Conservation (phyloP, 2,888 invertebrate species). For the Andrena minutula region DNA sequence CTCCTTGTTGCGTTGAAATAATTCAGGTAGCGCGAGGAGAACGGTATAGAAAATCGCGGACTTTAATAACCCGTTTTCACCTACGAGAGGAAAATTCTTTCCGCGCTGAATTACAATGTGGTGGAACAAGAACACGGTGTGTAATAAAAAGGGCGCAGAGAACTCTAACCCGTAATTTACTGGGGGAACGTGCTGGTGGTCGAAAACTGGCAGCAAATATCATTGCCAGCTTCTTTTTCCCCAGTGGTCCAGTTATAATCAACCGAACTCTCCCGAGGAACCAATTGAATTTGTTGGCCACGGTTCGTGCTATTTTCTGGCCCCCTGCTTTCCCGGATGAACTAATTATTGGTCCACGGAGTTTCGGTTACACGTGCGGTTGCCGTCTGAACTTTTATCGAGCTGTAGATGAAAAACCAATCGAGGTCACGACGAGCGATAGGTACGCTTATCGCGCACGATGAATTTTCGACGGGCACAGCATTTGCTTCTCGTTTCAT, state of each 20-base stretch:
- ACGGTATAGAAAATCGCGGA: slow-evolving; percentile 61
- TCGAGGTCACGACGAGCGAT: slow-evolving; percentile 31
- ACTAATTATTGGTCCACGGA: slow-evolving; percentile 62
- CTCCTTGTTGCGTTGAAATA: slow-evolving; percentile 61
- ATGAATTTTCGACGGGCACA: neutral
- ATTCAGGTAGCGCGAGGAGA: slow-evolving; percentile 59
- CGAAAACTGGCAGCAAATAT: slow-evolving; percentile 71
- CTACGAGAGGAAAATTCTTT: slow-evolving; percentile 70
- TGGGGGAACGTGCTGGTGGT: slow-evolving; percentile 67
- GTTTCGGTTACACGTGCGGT: slow-evolving; percentile 61
- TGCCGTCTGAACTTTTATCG: slow-evolving; percentile 54
- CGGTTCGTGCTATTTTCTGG: slow-evolving; percentile 48
- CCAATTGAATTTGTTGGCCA: slow-evolving; percentile 70
- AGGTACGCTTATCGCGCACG: neutral
- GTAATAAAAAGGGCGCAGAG: slow-evolving; percentile 63
- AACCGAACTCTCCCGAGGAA: slow-evolving; percentile 61
- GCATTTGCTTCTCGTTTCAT: neutral
- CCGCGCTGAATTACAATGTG: slow-evolving; percentile 73
- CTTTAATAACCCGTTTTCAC: slow-evolving; percentile 74
- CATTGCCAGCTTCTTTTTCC: slow-evolving; percentile 68
- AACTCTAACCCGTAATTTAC: slow-evolving; percentile 70
- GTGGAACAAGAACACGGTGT: slow-evolving; percentile 64
- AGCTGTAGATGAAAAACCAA: slow-evolving; percentile 33
- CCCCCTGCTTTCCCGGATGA: slow-evolving; percentile 36
- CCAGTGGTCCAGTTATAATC: slow-evolving; percentile 71